Conservation (phyloP, 2,113 vertebrate genomes). For the Tyto alba region DNA sequence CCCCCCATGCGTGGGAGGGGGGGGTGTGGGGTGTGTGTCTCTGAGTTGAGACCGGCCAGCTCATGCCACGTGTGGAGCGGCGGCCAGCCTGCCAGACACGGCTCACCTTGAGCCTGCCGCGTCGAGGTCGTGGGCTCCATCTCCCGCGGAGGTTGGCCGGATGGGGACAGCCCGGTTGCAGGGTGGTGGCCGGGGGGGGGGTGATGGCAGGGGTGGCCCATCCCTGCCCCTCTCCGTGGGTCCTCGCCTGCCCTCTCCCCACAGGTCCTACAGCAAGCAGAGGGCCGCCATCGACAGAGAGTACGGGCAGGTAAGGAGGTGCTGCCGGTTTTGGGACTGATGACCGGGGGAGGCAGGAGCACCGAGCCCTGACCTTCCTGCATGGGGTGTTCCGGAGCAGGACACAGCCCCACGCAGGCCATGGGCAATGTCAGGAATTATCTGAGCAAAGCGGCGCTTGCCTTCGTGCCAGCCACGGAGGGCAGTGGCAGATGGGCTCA, state of each 20-base stretch:
- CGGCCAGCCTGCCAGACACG: fast-evolving
- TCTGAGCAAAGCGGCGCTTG: fast-evolving
- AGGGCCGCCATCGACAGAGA: slow-evolving; percentile 87
- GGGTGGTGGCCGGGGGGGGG: not conserved
- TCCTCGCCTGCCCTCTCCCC: not conserved
- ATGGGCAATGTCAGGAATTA: fast-evolving
- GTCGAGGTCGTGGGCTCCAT: not conserved
- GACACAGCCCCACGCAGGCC: fast-evolving
- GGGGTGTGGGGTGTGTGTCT: too few relatives aligned
- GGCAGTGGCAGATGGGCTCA: not conserved
- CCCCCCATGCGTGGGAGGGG: too few relatives aligned
- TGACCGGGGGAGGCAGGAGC: fast-evolving
- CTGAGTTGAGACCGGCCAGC: not conserved
- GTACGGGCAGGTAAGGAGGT: slow-evolving; percentile 84
- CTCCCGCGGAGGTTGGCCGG: fast-evolving
- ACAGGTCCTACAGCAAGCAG: slow-evolving; percentile 90
- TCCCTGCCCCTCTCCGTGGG: not conserved
- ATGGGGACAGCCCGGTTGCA: fast-evolving
- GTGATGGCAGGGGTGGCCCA: fast-evolving
- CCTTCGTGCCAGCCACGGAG: fast-evolving
- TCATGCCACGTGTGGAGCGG: not conserved
- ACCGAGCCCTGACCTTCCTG: fast-evolving
- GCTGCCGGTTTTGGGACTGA: fast-evolving
- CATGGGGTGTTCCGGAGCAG: fast-evolving
- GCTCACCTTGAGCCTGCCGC: not conserved